phyloP scores from a whole-genome alignment of 2,888 invertebrate species.

The Drosophila anomalata region DNA sequence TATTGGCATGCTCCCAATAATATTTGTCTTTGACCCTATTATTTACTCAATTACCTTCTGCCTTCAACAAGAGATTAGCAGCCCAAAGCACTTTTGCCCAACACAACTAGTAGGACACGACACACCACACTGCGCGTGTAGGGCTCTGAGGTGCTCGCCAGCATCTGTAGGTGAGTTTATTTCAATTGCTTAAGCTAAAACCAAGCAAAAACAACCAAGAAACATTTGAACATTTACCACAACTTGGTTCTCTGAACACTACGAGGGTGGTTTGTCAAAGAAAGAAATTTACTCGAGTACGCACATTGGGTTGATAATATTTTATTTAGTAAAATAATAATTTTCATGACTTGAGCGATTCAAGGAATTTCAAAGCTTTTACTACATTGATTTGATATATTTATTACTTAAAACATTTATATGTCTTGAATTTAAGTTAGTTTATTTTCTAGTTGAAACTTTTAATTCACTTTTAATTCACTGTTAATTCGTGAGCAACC shows the following conservation, averaged over 20 bases:
- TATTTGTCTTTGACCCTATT: slow-evolving; percentile 78
- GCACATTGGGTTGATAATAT: neutral
- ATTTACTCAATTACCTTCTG: slow-evolving; percentile 79
- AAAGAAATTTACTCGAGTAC: neutral
- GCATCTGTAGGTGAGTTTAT: slow-evolving; percentile 75
- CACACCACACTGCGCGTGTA: neutral
- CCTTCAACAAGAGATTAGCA: slow-evolving; percentile 54
- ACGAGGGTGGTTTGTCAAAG: neutral
- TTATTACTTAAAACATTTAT: no score
- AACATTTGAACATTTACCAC: slow-evolving; percentile 15
- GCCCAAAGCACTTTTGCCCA: slow-evolving; percentile 8
- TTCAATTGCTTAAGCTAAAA: slow-evolving; percentile 75
- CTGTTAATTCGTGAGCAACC: slow-evolving; percentile 50
- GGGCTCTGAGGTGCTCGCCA: slow-evolving; percentile 49
- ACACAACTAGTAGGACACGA: slow-evolving; percentile 7
- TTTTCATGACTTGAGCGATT: no score
- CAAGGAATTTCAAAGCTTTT: no score
- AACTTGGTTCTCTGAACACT: neutral
- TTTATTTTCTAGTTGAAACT: no score
- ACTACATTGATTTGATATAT: no score
- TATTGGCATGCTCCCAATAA: slow-evolving; percentile 65
- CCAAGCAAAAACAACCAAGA: slow-evolving; percentile 70
- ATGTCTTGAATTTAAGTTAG: no score
- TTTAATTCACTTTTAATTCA: neutral
- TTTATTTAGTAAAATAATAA: no score